Evolutionary conservation across 2,113 vertebrate genomes (phyloP).

Genomic region (Falco punctatus): DNA sequence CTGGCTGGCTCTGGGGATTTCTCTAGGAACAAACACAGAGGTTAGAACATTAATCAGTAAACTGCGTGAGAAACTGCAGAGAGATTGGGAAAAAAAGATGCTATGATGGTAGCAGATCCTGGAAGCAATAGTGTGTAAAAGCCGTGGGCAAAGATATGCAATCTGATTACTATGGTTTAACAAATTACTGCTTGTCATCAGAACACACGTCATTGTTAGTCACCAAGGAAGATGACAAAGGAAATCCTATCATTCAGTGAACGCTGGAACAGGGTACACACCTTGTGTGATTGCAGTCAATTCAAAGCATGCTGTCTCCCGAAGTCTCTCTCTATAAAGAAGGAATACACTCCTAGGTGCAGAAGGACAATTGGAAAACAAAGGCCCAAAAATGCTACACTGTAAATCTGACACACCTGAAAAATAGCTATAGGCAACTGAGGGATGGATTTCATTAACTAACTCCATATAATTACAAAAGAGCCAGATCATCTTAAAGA

Average conservation of each 20-base stretch:
- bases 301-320: neutral
- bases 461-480: neutral
- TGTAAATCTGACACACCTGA: neutral
- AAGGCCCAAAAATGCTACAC: neutral
- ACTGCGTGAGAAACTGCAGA: neutral
- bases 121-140: neutral
- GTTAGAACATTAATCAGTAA: neutral
- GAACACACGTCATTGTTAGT: neutral
- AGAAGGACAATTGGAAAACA: neutral
- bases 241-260: neutral
- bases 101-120: neutral
- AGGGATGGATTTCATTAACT: neutral
- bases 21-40: neutral
- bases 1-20: neutral
- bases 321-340: neutral
- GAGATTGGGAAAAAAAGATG: neutral
- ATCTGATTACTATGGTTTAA: neutral
- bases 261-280: neutral
- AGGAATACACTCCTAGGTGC: neutral
- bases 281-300: neutral
- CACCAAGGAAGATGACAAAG: neutral
- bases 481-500: neutral
- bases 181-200: neutral
- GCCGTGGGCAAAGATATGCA: neutral
- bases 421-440: neutral